phyloP scores from a whole-genome alignment of 2,113 vertebrate genomes.

The Hydropotes inermis region DNA sequence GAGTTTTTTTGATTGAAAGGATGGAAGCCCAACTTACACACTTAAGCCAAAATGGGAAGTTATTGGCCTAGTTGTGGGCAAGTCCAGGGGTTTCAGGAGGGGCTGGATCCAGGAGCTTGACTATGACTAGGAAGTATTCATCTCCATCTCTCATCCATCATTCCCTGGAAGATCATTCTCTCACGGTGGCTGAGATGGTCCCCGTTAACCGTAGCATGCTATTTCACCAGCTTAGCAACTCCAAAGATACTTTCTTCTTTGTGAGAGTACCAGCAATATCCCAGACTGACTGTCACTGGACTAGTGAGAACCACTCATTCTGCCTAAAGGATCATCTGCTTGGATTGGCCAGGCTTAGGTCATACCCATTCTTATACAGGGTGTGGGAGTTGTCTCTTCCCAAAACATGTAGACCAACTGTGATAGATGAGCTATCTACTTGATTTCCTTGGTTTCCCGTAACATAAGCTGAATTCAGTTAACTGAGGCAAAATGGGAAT shows the following conservation, averaged over 20 bases:
- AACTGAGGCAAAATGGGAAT: background rate
- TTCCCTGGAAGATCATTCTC: background rate
- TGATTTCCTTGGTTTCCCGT: background rate
- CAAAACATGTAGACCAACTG: background rate
- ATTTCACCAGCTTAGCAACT: background rate
- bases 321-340: background rate
- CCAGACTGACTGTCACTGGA: background rate
- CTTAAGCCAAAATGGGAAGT: background rate
- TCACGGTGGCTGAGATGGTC: background rate
- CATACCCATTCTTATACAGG: too few relatives aligned
- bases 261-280: background rate
- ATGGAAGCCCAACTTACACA: background rate
- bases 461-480: background rate
- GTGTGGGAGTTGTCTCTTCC: background rate
- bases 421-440: background rate
- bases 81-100: background rate
- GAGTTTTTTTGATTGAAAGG: background rate
- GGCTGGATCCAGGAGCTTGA: background rate
- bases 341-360: background rate
- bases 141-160: background rate
- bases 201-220: background rate
- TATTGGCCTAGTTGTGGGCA: background rate
- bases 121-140: background rate
- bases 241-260: background rate
- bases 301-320: background rate